Percentiles rank a stretch among this genome's conserved stretches.
Conservation (phyloP, 2,797 vertebrate species). For the Orestias chungarensis region DNA sequence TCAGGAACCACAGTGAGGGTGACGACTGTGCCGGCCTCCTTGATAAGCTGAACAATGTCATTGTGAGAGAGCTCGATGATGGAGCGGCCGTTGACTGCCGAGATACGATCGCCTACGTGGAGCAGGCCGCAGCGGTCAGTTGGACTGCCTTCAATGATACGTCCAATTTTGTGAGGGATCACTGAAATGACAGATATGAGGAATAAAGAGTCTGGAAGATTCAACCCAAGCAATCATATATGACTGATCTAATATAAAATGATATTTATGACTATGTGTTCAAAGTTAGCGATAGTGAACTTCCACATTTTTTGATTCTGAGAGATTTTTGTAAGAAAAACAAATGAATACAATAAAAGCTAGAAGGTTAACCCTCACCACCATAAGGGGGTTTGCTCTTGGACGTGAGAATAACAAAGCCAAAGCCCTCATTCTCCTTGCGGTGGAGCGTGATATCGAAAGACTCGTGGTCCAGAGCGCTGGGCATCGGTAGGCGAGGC, state of each 20-base stretch:
- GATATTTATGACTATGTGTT: neutral
- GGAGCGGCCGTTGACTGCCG: slow-evolving; percentile 92
- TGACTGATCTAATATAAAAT: neutral
- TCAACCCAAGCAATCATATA: neutral
- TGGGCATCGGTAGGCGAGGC: slow-evolving; percentile 76
- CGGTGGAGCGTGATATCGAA: slow-evolving; percentile 93
- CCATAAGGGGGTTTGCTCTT: slow-evolving; percentile 94
- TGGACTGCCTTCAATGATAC: slow-evolving; percentile 95
- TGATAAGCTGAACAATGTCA: slow-evolving; percentile 96
- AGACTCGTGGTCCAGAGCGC: slow-evolving; percentile 80
- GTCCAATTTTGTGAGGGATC: slow-evolving; percentile 98
- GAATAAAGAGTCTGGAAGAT: slow-evolving; percentile 18
- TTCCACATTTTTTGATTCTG: neutral
- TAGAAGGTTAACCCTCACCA: slow-evolving; percentile 77
- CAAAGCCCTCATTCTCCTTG: slow-evolving; percentile 94
- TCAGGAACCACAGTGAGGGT: slow-evolving; percentile 94
- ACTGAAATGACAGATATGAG: slow-evolving; percentile 73
- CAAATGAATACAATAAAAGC: no score
- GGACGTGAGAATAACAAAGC: slow-evolving; percentile 98
- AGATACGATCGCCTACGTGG: slow-evolving; percentile 97
- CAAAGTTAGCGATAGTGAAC: no score
- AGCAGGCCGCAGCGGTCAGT: slow-evolving; percentile 94
- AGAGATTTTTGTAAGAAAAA: neutral
- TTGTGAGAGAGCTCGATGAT: slow-evolving; percentile 94
- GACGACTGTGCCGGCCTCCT: slow-evolving; percentile 91